A percentile compares a stretch with the other conserved stretches of the same genome.
Evolutionary conservation across 1,140 invertebrate species (phyloP).

Genomic region (Philotrypesis tridentata): DNA sequence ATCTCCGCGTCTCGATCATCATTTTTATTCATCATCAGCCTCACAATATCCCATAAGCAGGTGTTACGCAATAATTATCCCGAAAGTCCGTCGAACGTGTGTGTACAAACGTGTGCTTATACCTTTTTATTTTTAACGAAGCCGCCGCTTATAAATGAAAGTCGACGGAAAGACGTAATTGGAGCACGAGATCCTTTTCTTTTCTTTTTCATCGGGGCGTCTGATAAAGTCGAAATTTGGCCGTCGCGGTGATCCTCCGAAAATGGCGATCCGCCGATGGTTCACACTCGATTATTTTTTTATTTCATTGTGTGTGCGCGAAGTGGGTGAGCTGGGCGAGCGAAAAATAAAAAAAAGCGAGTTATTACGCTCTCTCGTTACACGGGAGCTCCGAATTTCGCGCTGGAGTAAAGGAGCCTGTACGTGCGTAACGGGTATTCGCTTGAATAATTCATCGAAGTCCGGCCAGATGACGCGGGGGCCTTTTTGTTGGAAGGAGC

Average conservation of each 20-base stretch:
- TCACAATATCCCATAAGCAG: background rate
- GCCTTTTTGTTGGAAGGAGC: background rate
- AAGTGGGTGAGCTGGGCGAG: background rate
- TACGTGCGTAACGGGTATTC: background rate
- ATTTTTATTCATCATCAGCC: background rate
- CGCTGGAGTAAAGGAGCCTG: background rate
- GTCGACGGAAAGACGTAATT: background rate
- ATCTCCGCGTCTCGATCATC: background rate
- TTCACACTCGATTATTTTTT: slow-evolving; percentile 4
- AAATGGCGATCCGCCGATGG: background rate
- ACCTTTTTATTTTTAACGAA: background rate
- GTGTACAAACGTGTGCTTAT: too few relatives aligned
- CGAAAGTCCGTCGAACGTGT: background rate
- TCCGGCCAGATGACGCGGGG: background rate
- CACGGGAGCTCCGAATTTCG: background rate
- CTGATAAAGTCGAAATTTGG: slow-evolving; percentile 6
- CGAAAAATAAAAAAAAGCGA: background rate
- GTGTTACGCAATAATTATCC: background rate
- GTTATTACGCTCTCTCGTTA: background rate
- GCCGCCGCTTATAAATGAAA: background rate
- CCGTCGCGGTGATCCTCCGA: background rate
- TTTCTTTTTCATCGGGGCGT: background rate
- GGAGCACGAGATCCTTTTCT: background rate
- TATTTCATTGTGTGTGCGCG: slow-evolving; percentile 18
- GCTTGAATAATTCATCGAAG: slow-evolving; percentile 4